These are phyloP conservation scores for Drosophila erecta DNA, from an alignment of 1,140 invertebrate genomes.

Conservation along the genomic window DNA sequence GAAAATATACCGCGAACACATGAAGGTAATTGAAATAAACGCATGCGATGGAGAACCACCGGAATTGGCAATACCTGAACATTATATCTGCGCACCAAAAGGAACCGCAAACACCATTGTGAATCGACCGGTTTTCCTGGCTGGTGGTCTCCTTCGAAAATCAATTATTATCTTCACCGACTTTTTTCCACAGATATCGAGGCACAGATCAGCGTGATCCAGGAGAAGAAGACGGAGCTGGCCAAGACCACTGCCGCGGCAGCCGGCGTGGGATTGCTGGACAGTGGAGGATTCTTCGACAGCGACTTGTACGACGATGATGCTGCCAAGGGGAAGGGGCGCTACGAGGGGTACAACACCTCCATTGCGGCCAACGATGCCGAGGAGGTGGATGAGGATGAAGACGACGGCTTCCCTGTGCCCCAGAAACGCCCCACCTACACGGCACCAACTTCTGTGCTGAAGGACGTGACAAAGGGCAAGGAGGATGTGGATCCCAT, in stretches of 20 bases:
- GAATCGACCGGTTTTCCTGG: slow-evolving; percentile 10
- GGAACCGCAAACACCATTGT: too few relatives aligned
- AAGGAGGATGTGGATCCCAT: slow-evolving; percentile 97
- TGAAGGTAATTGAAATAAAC: slow-evolving; percentile 89
- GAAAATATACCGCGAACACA: slow-evolving; percentile 91
- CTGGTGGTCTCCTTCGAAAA: slow-evolving; percentile 28
- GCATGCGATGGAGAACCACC: background rate
- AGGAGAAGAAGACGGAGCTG: slow-evolving; percentile 93
- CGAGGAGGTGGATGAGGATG: slow-evolving; percentile 90
- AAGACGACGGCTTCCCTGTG: slow-evolving; percentile 90
- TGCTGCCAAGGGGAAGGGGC: slow-evolving; percentile 87
- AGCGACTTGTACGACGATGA: slow-evolving; percentile 95
- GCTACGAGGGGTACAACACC: slow-evolving; percentile 97
- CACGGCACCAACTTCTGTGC: slow-evolving; percentile 93
- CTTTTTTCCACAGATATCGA: slow-evolving; percentile 92
- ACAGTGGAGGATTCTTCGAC: slow-evolving; percentile 94
- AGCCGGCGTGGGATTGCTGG: slow-evolving; percentile 92
- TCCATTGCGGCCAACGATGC: slow-evolving; percentile 97
- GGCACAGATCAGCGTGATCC: slow-evolving; percentile 95
- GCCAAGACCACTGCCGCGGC: slow-evolving; percentile 87
- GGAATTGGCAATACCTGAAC: too few relatives aligned
- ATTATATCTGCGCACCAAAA: too few relatives aligned
- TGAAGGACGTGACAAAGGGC: slow-evolving; percentile 96
- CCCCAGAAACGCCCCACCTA: slow-evolving; percentile 90
- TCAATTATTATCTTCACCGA: slow-evolving; percentile 50